phyloP scores from a whole-genome alignment of 2,797 vertebrate species.

The Chlorospingus flavigularis region DNA sequence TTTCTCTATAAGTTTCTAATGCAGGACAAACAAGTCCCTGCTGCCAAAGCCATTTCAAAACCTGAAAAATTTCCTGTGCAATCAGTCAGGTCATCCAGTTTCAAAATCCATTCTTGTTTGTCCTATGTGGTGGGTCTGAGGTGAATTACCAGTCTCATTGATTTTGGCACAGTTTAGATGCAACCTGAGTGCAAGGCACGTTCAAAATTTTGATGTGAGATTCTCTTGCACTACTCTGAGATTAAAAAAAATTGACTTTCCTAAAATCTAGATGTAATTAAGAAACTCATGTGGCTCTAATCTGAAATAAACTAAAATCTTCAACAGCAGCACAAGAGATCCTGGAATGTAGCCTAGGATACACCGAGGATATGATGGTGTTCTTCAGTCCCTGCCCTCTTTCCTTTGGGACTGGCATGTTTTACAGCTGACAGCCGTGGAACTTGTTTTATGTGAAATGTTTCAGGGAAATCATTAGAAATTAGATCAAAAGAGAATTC shows the following conservation, averaged over 20 bases:
- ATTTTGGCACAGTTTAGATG: neutral
- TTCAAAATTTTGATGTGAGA: neutral
- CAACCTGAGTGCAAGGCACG: neutral
- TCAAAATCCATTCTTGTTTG: neutral
- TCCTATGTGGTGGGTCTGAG: neutral
- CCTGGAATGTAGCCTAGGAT: neutral
- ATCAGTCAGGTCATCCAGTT: neutral
- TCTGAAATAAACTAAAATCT: neutral
- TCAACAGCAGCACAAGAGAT: neutral
- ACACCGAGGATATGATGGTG: neutral
- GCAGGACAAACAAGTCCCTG: neutral
- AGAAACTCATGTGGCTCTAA: neutral
- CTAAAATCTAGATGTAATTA: neutral
- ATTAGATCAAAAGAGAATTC: neutral
- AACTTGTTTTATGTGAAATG: neutral
- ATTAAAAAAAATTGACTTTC: neutral
- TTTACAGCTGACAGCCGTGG: neutral
- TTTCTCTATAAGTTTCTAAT: neutral
- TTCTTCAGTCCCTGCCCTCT: neutral
- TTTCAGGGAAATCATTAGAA: slow-evolving; percentile 6
- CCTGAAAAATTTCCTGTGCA: neutral
- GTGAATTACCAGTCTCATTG: neutral
- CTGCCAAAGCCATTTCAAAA: neutral
- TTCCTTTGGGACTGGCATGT: neutral
- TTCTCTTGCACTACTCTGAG: neutral